Evolutionary conservation across 2,888 invertebrate genomes (phyloP), one percentile per base, ranked within the genome.

Genomic region (Aphodius sticticus): DNA sequence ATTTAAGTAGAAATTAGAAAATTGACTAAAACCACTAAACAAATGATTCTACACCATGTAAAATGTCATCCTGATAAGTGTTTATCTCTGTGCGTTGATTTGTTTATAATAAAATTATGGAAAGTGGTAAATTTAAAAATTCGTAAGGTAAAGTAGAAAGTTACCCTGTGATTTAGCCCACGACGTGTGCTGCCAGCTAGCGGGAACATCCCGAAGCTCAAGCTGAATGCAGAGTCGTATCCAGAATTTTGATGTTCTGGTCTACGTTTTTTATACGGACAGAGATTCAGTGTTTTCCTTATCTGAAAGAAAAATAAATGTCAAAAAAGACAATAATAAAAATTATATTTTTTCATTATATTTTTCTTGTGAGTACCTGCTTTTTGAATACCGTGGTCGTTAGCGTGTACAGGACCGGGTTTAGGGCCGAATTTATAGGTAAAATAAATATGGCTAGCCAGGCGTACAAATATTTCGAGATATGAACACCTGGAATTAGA

Each of bases 401-500:
- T 74, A 93, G 84, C 0, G 93, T 92, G 85, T 93, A 93, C 69
- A 93, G 88, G n/a, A 93, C 89, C 0, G 93, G 93, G 87, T 93
- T 93, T 6, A 93, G 86, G 0, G 92, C 92, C 1, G 92, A 92
- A 85, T 93, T 93, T 3, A 93, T 92, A 0, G 93, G 93, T 53
- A 93, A 86, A 6, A 92, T 90, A 82, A 92, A 90, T 26, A 93
- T 91, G 0, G 92, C 92, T 81, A 93, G 85, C 92, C 92, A 92
- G 6, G 92, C 93, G 84, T 93, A 93, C 6, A 93, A 84, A 77
- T 90, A 89, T 72, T 91, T 89, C 6, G 91, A 91, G 76, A 92
- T 91, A 16, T 88, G 86, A 53, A 90, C 88, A 72, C 92, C 92
- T 92, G 83, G 6, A 86, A 84, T 78, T 14, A 79, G 26, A 26